Conservation (phyloP, 2,888 invertebrate species). For the Volucella zonaria region DNA sequence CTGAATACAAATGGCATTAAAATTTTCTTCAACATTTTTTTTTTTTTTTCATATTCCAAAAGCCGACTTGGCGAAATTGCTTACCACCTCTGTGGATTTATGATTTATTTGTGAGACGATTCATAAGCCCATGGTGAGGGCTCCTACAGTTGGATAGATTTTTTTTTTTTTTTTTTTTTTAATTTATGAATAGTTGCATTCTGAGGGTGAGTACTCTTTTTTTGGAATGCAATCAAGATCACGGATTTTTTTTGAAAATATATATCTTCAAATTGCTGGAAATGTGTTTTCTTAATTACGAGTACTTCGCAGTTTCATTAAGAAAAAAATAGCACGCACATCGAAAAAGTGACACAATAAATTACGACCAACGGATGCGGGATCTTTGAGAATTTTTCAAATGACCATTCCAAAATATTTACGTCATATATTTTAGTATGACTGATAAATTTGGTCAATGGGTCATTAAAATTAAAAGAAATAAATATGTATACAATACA, state of each 20-base stretch:
- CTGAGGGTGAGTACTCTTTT: too few species aligned
- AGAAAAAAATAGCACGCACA: too few species aligned
- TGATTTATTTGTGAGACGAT: slow-evolving; percentile 9
- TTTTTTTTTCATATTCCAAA: neutral
- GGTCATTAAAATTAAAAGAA: slow-evolving; percentile 40
- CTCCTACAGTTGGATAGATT: too few species aligned
- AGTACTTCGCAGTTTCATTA: too few species aligned
- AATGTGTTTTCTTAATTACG: too few species aligned
- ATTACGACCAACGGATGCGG: slow-evolving; percentile 20
- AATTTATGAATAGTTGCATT: too few species aligned
- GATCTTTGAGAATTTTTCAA: neutral
- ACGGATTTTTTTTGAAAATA: too few species aligned
- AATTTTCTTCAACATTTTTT: neutral
- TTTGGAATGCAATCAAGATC: too few species aligned
- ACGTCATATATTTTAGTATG: slow-evolving; percentile 50
- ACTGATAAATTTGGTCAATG: slow-evolving; percentile 41
- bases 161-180: too few species aligned
- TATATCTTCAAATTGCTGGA: too few species aligned
- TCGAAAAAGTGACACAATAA: neutral
- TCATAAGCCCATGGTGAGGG: too few species aligned
- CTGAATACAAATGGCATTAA: slow-evolving; percentile 11
- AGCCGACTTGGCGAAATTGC: neutral
- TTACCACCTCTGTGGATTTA: slow-evolving; percentile 2
- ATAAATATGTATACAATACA: slow-evolving; percentile 28
- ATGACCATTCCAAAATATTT: slow-evolving; percentile 45